A percentile compares a stretch with the other conserved stretches of the same genome.
These are phyloP conservation scores for Ficedula albicollis DNA, from an alignment of 2,797 vertebrate genomes.

Conservation along the genomic window DNA sequence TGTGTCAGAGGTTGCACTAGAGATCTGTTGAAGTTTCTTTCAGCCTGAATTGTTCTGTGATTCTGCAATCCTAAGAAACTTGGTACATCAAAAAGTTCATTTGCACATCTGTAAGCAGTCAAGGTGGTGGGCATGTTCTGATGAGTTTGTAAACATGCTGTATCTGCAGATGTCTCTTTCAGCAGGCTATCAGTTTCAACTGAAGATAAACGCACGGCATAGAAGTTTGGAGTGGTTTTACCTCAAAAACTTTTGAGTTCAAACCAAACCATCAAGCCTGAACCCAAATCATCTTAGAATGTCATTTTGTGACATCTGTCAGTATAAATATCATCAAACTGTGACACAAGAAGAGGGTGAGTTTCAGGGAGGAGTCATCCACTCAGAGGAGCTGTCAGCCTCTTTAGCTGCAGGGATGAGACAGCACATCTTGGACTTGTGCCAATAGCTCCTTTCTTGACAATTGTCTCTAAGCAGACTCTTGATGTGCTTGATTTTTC, in stretches of 20 bases:
- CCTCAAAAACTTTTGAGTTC: not conserved
- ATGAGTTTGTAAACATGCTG: not conserved
- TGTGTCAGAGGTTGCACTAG: not conserved
- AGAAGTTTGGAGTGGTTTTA: not conserved
- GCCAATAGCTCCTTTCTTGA: not conserved
- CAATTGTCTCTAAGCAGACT: not conserved
- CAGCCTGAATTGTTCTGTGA: not conserved
- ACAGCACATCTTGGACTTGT: not conserved
- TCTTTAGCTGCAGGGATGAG: not conserved
- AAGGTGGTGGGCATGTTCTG: not conserved
- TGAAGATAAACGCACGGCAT: not conserved
- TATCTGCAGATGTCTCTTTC: not conserved
- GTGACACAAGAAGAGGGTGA: not conserved
- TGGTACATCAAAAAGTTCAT: not conserved
- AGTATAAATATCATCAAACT: not conserved
- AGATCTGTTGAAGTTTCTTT: not conserved
- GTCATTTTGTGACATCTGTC: not conserved
- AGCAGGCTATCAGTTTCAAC: not conserved
- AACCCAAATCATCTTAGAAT: not conserved
- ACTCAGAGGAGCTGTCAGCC: not conserved
- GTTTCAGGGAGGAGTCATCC: not conserved
- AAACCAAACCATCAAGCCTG: not conserved
- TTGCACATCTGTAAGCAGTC: not conserved
- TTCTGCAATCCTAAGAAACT: not conserved
- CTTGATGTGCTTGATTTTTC: not conserved